Conservation (phyloP, 2,797 vertebrate genomes). For the Syngnathus rostellatus region DNA sequence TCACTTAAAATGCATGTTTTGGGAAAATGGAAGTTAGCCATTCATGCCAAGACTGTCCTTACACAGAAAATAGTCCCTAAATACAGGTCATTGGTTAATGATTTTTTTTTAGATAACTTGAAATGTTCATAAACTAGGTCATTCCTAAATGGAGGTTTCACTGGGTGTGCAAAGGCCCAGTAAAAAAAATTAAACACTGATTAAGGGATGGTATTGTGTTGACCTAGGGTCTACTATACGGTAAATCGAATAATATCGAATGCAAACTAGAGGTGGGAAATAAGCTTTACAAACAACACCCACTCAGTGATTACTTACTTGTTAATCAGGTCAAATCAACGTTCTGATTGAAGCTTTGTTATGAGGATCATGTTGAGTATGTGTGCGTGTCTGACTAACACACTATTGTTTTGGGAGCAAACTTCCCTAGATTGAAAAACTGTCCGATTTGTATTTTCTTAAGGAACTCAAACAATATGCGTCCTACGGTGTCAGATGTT, state of each 20-base stretch:
- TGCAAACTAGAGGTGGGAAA: not conserved
- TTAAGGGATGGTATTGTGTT: too few relatives aligned
- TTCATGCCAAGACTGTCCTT: too few relatives aligned
- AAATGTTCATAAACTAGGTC: too few relatives aligned
- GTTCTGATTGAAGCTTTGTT: not conserved
- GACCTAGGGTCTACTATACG: not conserved
- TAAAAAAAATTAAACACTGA: too few relatives aligned
- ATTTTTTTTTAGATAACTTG: too few relatives aligned
- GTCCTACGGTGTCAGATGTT: constrained; percentile 48
- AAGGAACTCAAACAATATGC: constrained; percentile 62
- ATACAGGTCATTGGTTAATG: too few relatives aligned
- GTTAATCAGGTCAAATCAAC: not conserved
- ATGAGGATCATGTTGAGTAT: not conserved
- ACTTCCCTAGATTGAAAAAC: constrained; percentile 54
- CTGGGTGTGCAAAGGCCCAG: too few relatives aligned
- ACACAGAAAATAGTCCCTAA: too few relatives aligned
- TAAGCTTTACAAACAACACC: not conserved
- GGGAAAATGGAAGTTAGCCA: too few relatives aligned
- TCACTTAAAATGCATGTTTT: too few relatives aligned
- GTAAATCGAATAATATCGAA: not conserved
- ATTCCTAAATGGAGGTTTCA: too few relatives aligned
- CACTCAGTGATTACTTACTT: not conserved
- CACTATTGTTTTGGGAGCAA: constrained; percentile 45
- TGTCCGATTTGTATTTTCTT: constrained; percentile 47
- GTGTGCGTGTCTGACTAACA: not conserved